Percentiles rank a stretch among this genome's conserved stretches.
Conservation (phyloP, 2,797 vertebrate species). For the Anableps anableps region DNA sequence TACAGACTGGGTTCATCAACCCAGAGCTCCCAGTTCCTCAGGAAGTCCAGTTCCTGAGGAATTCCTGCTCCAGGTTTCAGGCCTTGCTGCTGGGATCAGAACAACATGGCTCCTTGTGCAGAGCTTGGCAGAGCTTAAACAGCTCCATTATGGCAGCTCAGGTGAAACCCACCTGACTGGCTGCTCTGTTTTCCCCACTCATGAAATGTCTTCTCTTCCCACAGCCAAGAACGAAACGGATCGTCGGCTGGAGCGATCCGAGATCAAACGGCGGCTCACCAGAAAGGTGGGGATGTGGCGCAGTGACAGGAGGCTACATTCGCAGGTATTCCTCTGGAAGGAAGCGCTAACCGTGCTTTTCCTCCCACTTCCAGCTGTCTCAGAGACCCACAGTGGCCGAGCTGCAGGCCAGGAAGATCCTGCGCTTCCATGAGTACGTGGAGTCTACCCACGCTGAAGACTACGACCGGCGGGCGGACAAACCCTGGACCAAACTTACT, state of each 20-base stretch:
- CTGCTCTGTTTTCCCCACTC: constrained; percentile 44
- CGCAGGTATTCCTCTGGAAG: background rate
- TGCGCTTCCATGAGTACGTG: constrained; percentile 95
- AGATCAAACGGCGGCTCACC: constrained; percentile 96
- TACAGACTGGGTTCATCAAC: too few species aligned
- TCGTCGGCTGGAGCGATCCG: constrained; percentile 89
- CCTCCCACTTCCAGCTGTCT: constrained; percentile 83
- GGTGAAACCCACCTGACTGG: constrained; percentile 51
- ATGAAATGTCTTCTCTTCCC: constrained; percentile 56
- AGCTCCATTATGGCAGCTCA: constrained; percentile 32
- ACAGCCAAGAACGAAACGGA: constrained; percentile 93
- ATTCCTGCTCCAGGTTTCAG: background rate
- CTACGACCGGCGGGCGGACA: constrained; percentile 94
- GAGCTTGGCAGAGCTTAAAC: constrained; percentile 37
- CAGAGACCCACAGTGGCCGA: constrained; percentile 96
- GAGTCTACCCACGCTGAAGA: constrained; percentile 94
- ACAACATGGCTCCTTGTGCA: constrained; percentile 61
- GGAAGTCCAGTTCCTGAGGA: too few species aligned
- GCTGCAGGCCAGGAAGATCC: constrained; percentile 93
- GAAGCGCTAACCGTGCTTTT: background rate
- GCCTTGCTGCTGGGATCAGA: background rate
- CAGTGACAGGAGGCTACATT: background rate
- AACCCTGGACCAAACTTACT: constrained; percentile 97
- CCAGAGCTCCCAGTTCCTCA: too few species aligned
- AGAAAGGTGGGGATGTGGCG: constrained; percentile 88